Base-by-base conservation (phyloP, 2,797 vertebrate species). In the Sphaeramia orbicularis region DNA sequence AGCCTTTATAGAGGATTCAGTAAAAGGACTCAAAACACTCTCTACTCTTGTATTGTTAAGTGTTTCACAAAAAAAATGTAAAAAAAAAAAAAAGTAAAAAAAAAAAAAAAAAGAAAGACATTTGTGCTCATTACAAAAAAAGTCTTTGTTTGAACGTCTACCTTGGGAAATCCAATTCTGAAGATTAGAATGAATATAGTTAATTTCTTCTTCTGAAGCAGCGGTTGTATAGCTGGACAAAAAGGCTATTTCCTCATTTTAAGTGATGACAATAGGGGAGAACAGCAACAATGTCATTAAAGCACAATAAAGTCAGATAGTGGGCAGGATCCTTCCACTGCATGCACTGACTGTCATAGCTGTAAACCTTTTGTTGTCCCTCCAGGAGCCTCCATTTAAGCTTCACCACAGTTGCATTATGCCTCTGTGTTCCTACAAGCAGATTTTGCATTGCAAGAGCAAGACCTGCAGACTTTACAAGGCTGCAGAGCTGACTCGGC, bases 241-340 rank as follows among this genome's bases (percentile, higher is more conserved):
- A 71, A 52, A 63, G 12, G 30, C 73, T 11, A 76, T 60, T 10
- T 60, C 62, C 71, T 65, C 58, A 73, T 30, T 48, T 74, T 66
- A 77, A 57, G 63, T 32, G 52, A 84, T 1, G 10, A 62, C 11
- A 2, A 71, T 63, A 67, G 67, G 75, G 69, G 71, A 73, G 16
- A 12, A 62, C 65, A 32, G 55, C 72, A 49, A 62, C 62, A 63
- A 68, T 50, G 61, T 63, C 75, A 79, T 73, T 69, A 84, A 60
- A 74, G 76, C 38, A 57, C 70, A 57, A 65, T 78, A 70, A 73
- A 79, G 79, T 81, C 60, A 53, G 56, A 78, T 7, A 36, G 61
- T 59, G 12, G 61, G 11, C 51, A 19, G 27, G 60, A 32, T 4
- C 4, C 56, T 70, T 76, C 48, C 43, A 52, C 38, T 55, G 30